A percentile compares a stretch with the other conserved stretches of the same genome.
Evolutionary conservation across 2,113 vertebrate genomes (phyloP).

Genomic region (Caranx melampygus): DNA sequence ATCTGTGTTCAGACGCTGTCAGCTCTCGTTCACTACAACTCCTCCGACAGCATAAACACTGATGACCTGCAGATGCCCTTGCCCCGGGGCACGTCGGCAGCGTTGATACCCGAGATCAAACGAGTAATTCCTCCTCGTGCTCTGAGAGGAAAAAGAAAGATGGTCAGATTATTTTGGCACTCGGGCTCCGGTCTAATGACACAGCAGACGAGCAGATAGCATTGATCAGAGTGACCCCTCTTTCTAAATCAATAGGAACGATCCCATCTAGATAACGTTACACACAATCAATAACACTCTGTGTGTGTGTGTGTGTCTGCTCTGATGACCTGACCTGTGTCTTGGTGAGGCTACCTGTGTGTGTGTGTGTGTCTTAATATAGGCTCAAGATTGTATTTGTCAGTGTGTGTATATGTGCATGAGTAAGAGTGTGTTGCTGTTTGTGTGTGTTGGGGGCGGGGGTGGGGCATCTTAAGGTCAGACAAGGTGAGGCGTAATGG

Average conservation of each 20-base stretch:
- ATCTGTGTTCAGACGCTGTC: conserved; percentile 45
- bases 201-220: conserved; percentile 76
- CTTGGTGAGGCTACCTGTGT: conserved; percentile 32
- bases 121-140: conserved; percentile 39
- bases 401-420: not conserved
- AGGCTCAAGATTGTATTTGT: conserved; percentile 18
- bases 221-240: conserved; percentile 78
- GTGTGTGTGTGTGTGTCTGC: conserved; percentile 45
- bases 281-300: conserved; percentile 73
- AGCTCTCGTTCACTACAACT: conserved; percentile 32
- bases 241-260: conserved; percentile 75
- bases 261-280: conserved; percentile 82
- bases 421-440: conserved; percentile 9
- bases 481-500: conserved; percentile 80
- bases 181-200: conserved; percentile 73
- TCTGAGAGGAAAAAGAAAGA: conserved; percentile 34
- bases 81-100: conserved; percentile 62
- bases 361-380: conserved; percentile 26
- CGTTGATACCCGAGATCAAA: conserved; percentile 66
- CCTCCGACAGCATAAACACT: conserved; percentile 31
- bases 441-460: conserved; percentile 6
- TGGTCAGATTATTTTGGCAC: conserved; percentile 67
- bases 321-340: conserved; percentile 55
- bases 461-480: conserved; percentile 64
- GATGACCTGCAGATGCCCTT: conserved; percentile 73